Base-by-base conservation (phyloP, 64 coral and sea anemone species). In the Trachythela sp. region DNA sequence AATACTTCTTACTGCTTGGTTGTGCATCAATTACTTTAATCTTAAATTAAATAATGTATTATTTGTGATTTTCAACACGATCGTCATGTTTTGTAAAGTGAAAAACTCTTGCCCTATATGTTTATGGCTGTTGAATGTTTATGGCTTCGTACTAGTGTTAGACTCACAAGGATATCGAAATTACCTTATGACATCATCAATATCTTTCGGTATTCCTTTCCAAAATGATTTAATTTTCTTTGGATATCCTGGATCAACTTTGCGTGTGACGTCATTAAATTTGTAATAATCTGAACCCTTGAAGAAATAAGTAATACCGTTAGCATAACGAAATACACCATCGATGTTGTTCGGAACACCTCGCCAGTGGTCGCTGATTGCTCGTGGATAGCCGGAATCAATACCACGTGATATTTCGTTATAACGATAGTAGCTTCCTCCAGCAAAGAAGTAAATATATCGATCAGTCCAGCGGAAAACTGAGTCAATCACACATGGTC, bases 251-350 rank as follows among this genome's bases (percentile, higher is more conserved):
- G 22, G 48, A 64, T 97, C 93, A 33, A 94, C 83, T 15, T 35
- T 35, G 4, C 54, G 54, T 33, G 88, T 90, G 6, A 84, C 86
- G 68, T 97, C 95, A 40, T 97, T 97, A 84, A 94, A 97, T 39
- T 90, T 86, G 43, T 90, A 97, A 51, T 97, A 97, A n/a, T 77
- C 0, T 4, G 87, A 77, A 26, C 39, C 95, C 42, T 97, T 94
- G 76, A 97, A 97, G 88, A 97, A 97, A 51, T 97, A 97, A 0
- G 95, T 97, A 22, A 90, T 34, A 2, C 92, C 95, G 41, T 97
- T 84, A 14, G 76, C 93, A 58, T 92, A 94, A 80, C 95, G 94
- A 24, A 58, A 85, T 54, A 60, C 60, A 13, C 84, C 95, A 40
- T 97, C 86, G 15, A 97, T 92, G 10, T 90, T 90, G 36, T 87